Evolutionary conservation across 2,888 invertebrate species (phyloP).

Genomic region (Gasteruption jaculator): DNA sequence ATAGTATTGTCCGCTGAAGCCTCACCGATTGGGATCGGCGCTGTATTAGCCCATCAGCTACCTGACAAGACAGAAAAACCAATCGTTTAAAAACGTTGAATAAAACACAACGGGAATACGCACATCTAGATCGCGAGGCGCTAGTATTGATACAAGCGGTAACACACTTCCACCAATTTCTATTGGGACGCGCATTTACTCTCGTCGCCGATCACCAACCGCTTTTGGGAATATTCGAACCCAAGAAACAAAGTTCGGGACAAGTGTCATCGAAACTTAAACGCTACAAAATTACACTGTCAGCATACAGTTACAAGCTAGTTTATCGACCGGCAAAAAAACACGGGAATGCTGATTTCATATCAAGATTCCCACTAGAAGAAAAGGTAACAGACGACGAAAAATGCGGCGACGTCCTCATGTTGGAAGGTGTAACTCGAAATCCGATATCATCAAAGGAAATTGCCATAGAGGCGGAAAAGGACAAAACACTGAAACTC

Average conservation of each 20-base stretch:
- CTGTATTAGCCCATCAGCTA: constrained; percentile 5
- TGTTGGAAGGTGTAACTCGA: constrained; percentile 16
- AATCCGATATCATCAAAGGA: constrained; percentile 11
- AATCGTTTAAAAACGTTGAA: constrained; percentile 11
- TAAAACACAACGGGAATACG: constrained; percentile 14
- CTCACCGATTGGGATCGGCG: constrained; percentile 11
- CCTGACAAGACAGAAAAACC: constrained; percentile 9
- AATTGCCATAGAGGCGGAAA: constrained; percentile 12
- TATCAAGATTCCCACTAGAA: constrained; percentile 16
- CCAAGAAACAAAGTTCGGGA: not conserved
- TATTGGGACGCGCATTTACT: constrained; percentile 13
- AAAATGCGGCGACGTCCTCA: constrained; percentile 12
- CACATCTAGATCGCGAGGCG: constrained; percentile 13
- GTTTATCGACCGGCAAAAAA: constrained; percentile 14
- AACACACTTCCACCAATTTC: constrained; percentile 12
- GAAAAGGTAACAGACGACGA: constrained; percentile 15
- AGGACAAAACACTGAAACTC: constrained; percentile 12
- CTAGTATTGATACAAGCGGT: constrained; percentile 11
- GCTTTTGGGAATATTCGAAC: constrained; percentile 14
- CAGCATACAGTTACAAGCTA: constrained; percentile 12
- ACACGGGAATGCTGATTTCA: constrained; percentile 15
- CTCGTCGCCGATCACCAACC: constrained; percentile 15
- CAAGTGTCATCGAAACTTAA: constrained; percentile 10
- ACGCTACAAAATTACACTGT: constrained; percentile 12
- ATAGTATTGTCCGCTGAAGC: constrained; percentile 12